Base-by-base conservation (phyloP, 1,140 invertebrate genomes). In the Drosophila tristis region DNA sequence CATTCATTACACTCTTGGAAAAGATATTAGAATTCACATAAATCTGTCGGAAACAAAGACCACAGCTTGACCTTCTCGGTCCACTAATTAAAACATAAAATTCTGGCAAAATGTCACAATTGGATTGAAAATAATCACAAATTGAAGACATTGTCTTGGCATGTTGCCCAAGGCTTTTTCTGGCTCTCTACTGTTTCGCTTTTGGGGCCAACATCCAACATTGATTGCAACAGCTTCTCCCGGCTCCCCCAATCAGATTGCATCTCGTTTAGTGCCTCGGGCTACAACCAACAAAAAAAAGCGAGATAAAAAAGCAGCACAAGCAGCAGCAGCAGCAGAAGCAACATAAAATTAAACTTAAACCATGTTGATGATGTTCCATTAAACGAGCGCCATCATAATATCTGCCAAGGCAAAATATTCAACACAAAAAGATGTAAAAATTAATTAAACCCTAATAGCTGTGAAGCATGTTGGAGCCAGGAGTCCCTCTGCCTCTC, bases 371-470 rank as follows among this genome's bases (percentile, higher is more conserved):
- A 70, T 70, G 64, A 20, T 57, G 66, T 57, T 70, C 35, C 66
- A 70, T 70, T 70, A 70, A 70, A 49, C 51, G 51, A 70, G 49
- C 50, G 64, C 63, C 67, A 70, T 68, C 66, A 56, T 70, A 70
- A 74, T 73, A 73, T 63, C 58, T 56, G 68, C 71, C 58, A 44
- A 23, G 47, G 58, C 43, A 62, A 49, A 74, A 74, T 74, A 63
- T 74, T 45, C 43, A 44, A 64, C 45, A 54, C 39, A 49, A 50
- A 74, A 74, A 63, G 71, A 50, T 74, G 71, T 74, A 63, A 74
- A 74, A 74, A 74, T 74, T 74, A 74, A 74, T 74, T 63, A 63
- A 74, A 51, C 58, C 70, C 70, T 74, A 74, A 74, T 74, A 74
- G 73, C 71, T 76, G 73, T 77, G 61, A 58, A 74, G 35, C 71